Evolutionary conservation across 1,140 invertebrate species (phyloP).

Genomic region (Sminthurides bifidus): DNA sequence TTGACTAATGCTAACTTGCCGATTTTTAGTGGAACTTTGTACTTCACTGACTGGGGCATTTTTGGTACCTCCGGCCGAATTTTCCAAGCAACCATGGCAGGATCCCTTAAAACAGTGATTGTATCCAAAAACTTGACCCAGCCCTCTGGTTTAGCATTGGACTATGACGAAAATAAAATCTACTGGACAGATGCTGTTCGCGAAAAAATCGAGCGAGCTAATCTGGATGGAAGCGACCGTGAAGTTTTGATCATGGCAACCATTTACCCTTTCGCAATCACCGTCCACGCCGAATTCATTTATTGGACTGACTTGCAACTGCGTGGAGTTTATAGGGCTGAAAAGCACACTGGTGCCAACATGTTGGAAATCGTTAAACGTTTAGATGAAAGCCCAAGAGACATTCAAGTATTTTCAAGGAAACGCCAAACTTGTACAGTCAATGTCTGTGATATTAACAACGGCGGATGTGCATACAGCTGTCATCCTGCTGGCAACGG

Average conservation of each 20-base stretch:
- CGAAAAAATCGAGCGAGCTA: conserved; percentile 91
- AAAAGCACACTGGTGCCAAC: conserved; percentile 91
- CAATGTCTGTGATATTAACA: conserved; percentile 80
- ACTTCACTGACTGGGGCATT: conserved; percentile 86
- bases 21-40: conserved; percentile 49
- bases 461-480: conserved; percentile 92
- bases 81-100: conserved; percentile 90
- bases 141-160: conserved; percentile 88
- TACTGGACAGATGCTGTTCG: conserved; percentile 97
- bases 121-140: conserved; percentile 83
- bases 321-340: conserved; percentile 85
- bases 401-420: conserved; percentile 76
- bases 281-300: conserved; percentile 79
- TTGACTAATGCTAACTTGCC: too few species aligned
- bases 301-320: conserved; percentile 96
- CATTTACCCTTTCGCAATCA: conserved; percentile 92
- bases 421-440: conserved; percentile 64
- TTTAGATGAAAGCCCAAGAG: conserved; percentile 76
- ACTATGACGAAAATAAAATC: conserved; percentile 86
- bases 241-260: conserved; percentile 70
- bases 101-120: conserved; percentile 78
- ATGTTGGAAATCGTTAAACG: conserved; percentile 88
- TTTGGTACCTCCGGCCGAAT: conserved; percentile 89
- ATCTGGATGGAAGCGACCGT: conserved; percentile 65
- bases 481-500: conserved; percentile 79